Evolutionary conservation across 2,113 vertebrate species (phyloP), one percentile per base, ranked within the genome.

Genomic region (Otolemur garnettii): DNA sequence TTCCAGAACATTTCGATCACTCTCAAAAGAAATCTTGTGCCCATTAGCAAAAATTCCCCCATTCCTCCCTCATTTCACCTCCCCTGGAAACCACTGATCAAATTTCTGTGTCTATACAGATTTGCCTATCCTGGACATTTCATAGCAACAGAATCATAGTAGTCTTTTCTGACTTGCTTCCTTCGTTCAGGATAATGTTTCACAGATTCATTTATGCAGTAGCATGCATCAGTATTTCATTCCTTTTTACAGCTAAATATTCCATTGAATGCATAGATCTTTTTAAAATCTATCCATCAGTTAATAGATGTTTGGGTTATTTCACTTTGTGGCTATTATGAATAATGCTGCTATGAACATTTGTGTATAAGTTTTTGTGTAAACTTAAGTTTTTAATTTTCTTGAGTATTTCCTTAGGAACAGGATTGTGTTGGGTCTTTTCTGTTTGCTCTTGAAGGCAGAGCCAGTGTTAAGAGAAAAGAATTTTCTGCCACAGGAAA

Each of bases 401-500:
- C 35, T 80, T n/a, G 26, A 9, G 4, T 28, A 69, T 83, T 66
- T 55, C 30, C 9, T 74, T 83, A 69, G 59, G 13, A 92, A 30
- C 42, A 17, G 24, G 45, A 84, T 57, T 81, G 13, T 66, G 13
- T 66, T 64, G 2, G 28, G 28, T 60, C 22, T 26, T 89, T 85
- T 96, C 12, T 2, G 38, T 69, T 91, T 77, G 91, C 24, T 68
- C 55, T 88, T 80, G 4, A 78, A 88, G 45, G 42, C 28, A 96
- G 62, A 60, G 19, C 35, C 50, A 79, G 4, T n/a, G 60, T 66
- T 53, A 90, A 75, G 9, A 92, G 28, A 68, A 92, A 92, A 95
- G 62, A 83, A 38, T 50, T 79, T 75, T 82, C 68, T 81, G 74
- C 60, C 75, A 83, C 79, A 80, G 69, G 68, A 91, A 97, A 82